Evolutionary conservation across 2,797 vertebrate genomes (phyloP).

Genomic region (Schizopygopsis malacanthus): DNA sequence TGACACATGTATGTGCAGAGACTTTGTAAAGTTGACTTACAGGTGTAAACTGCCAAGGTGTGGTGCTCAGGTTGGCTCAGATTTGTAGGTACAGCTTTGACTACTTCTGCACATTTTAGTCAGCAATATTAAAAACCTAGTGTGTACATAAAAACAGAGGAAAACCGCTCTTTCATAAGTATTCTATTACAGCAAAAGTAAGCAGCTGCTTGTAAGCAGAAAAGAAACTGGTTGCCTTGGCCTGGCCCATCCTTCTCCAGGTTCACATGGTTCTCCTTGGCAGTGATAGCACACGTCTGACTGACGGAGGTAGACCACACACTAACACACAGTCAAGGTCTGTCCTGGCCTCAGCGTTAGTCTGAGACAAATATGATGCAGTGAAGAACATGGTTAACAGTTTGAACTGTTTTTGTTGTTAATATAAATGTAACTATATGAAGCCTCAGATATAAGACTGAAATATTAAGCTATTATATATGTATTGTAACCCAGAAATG

Average conservation of each 20-base stretch:
- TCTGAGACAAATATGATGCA: slow-evolving; percentile 24
- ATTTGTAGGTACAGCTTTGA: slow-evolving; percentile 6
- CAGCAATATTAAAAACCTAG: neutral
- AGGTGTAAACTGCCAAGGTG: neutral
- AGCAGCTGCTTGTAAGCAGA: neutral
- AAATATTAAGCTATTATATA: neutral
- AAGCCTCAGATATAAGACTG: neutral
- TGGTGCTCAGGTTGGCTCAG: neutral
- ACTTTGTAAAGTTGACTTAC: neutral
- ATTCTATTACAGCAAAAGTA: slow-evolving; percentile 2
- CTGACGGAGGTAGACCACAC: slow-evolving; percentile 44
- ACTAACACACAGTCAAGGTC: slow-evolving; percentile 39
- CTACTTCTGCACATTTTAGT: slow-evolving; percentile 4
- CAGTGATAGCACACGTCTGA: slow-evolving; percentile 19
- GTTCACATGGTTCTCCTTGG: slow-evolving; percentile 39
- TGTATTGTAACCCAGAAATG: neutral
- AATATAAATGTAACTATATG: slow-evolving; percentile 10
- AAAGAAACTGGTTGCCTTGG: neutral
- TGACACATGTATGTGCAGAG: neutral
- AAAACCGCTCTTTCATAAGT: neutral
- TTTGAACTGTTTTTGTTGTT: slow-evolving; percentile 16
- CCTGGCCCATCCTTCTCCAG: slow-evolving; percentile 14
- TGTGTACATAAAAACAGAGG: neutral
- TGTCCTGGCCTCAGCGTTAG: slow-evolving; percentile 13
- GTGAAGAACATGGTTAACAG: neutral